These are phyloP conservation scores for Sialis fuliginosa DNA, from an alignment of 2,888 invertebrate species.

Conservation along the genomic window DNA sequence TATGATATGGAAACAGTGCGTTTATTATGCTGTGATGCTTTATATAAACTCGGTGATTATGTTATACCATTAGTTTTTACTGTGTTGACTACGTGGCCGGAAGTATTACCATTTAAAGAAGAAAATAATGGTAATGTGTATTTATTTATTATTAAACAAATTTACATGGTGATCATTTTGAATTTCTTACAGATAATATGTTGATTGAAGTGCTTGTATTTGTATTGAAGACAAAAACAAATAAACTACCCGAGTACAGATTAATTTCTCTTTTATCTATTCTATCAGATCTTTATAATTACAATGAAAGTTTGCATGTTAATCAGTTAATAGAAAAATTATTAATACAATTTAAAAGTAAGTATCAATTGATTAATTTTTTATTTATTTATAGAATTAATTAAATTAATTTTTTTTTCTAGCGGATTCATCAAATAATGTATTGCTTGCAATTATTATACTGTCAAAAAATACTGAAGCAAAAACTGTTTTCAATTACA, in stretches of 20 bases:
- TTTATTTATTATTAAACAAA: neutral
- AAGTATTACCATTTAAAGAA: constrained; percentile 24
- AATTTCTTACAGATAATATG: constrained; percentile 18
- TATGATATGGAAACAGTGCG: constrained; percentile 24
- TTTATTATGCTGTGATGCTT: constrained; percentile 25
- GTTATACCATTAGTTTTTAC: constrained; percentile 22
- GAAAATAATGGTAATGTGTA: constrained; percentile 12
- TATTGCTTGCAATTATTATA: too few species aligned
- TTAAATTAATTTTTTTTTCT: too few species aligned
- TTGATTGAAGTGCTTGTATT: constrained; percentile 24
- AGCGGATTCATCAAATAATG: too few species aligned
- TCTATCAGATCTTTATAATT: constrained; percentile 22
- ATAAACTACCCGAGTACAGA: constrained; percentile 17
- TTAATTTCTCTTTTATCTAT: constrained; percentile 19
- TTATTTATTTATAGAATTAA: too few species aligned
- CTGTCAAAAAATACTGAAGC: too few species aligned
- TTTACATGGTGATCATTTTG: neutral
- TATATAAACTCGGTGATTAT: constrained; percentile 23
- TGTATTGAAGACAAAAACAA: constrained; percentile 17
- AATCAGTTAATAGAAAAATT: neutral
- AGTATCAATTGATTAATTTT: neutral
- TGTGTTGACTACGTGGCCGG: constrained; percentile 26
- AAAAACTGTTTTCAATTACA: too few species aligned
- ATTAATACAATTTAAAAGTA: constrained; percentile 1
- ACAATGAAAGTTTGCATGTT: constrained; percentile 15